phyloP scores from a whole-genome alignment of 1,140 invertebrate genomes.

The Latrodectus geometricus region DNA sequence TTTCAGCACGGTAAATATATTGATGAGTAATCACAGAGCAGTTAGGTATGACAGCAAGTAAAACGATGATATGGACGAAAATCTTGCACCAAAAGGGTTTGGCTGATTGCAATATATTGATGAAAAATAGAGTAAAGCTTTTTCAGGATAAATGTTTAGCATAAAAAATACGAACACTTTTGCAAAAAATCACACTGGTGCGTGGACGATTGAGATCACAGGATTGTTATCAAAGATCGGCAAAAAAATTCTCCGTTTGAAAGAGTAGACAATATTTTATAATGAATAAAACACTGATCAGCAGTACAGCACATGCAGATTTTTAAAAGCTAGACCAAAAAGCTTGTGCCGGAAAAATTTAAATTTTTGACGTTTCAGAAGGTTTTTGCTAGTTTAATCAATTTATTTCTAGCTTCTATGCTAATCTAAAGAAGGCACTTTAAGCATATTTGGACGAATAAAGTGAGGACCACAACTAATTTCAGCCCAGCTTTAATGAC shows the following conservation, averaged over 20 bases:
- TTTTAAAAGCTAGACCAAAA: too few relatives aligned
- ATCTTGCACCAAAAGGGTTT: neutral
- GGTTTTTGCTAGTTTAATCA: too few relatives aligned
- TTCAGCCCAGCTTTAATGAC: neutral
- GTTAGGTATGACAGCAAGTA: neutral
- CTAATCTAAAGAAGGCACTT: constrained; percentile 53
- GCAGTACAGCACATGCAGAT: too few relatives aligned
- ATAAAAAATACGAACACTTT: neutral
- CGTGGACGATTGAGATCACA: neutral
- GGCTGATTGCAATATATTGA: neutral
- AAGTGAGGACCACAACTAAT: neutral
- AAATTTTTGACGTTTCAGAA: too few relatives aligned
- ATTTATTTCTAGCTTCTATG: too few relatives aligned
- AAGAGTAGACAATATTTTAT: too few relatives aligned
- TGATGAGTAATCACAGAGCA: too few relatives aligned
- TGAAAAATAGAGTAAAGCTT: neutral
- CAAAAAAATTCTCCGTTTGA: too few relatives aligned
- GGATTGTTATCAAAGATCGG: too few relatives aligned
- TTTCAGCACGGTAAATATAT: too few relatives aligned
- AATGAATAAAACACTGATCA: too few relatives aligned
- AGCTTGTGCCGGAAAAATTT: too few relatives aligned
- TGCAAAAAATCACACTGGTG: neutral
- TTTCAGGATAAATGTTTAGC: neutral
- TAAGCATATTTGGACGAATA: constrained; percentile 29
- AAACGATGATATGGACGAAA: neutral